Evolutionary conservation across 2,888 invertebrate species (phyloP).

Genomic region (Lochmaea capreae): DNA sequence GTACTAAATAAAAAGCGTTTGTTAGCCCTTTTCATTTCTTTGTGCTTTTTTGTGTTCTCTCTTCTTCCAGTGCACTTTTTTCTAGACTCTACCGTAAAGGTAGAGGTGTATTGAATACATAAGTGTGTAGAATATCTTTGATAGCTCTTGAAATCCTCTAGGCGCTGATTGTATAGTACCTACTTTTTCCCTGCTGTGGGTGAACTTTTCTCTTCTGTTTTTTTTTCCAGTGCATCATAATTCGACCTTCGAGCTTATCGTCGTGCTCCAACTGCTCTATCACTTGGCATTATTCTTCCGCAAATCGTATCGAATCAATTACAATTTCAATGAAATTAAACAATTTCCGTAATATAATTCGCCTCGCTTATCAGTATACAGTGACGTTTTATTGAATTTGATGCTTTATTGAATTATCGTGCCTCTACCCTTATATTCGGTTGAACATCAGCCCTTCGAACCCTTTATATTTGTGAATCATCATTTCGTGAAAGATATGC

Average conservation of each 20-base stretch:
- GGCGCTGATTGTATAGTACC: too few species aligned
- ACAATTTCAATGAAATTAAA: constrained; percentile 39
- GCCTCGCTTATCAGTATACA: constrained; percentile 44
- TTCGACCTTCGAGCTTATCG: not conserved
- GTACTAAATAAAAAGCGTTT: too few species aligned
- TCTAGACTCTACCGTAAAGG: too few species aligned
- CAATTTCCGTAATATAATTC: constrained; percentile 45
- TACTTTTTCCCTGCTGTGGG: too few species aligned
- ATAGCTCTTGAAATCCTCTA: too few species aligned
- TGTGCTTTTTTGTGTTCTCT: too few species aligned
- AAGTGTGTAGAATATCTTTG: too few species aligned
- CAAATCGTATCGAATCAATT: constrained; percentile 37
- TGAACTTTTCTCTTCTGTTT: too few species aligned
- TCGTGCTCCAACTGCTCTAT: not conserved
- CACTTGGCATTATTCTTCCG: not conserved
- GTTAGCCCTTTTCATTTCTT: too few species aligned
- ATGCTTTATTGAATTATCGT: constrained; percentile 53
- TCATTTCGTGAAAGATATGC: constrained; percentile 15
- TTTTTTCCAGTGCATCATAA: too few species aligned
- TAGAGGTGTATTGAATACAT: too few species aligned
- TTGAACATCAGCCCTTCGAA: not conserved
- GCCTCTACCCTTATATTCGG: constrained; percentile 47
- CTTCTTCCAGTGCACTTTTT: too few species aligned
- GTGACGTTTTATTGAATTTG: constrained; percentile 35
- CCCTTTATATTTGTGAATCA: constrained; percentile 21